These are phyloP conservation scores for Chloropsis hardwickii DNA, from an alignment of 2,113 vertebrate species.

Conservation along the genomic window DNA sequence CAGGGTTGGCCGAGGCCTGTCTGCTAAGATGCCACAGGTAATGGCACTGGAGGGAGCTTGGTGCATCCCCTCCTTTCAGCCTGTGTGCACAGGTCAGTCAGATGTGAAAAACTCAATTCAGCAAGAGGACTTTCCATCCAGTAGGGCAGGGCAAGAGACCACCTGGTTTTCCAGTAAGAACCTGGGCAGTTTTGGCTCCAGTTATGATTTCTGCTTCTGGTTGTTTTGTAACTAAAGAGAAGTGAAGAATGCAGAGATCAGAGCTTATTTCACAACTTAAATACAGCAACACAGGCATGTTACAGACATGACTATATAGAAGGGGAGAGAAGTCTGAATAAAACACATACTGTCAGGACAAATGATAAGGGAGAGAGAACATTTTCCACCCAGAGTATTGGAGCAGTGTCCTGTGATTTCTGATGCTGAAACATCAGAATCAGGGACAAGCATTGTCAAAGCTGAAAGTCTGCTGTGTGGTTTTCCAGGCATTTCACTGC, in stretches of 20 bases:
- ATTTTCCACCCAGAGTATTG: background rate
- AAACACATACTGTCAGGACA: background rate
- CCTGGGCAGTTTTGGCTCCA: background rate
- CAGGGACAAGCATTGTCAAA: background rate
- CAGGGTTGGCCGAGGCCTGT: fast-evolving
- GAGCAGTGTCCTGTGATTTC: background rate
- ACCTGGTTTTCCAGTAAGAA: background rate
- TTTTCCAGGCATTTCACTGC: constrained; percentile 26
- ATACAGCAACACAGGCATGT: background rate
- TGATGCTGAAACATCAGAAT: background rate
- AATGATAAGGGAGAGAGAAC: background rate
- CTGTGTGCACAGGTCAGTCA: background rate
- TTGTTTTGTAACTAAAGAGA: background rate
- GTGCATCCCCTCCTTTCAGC: background rate
- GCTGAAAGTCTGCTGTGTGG: background rate
- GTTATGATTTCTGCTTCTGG: background rate
- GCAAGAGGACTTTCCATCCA: background rate
- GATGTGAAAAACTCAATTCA: fast-evolving
- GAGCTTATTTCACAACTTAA: background rate
- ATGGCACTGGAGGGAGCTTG: background rate
- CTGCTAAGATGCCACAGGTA: background rate
- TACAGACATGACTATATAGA: background rate
- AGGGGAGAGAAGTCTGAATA: background rate
- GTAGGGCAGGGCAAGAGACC: background rate
- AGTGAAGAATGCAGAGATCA: background rate